A percentile compares a stretch with the other conserved stretches of the same genome.
Evolutionary conservation across 2,113 vertebrate species (phyloP).

Genomic region (Girardinichthys multiradiatus): DNA sequence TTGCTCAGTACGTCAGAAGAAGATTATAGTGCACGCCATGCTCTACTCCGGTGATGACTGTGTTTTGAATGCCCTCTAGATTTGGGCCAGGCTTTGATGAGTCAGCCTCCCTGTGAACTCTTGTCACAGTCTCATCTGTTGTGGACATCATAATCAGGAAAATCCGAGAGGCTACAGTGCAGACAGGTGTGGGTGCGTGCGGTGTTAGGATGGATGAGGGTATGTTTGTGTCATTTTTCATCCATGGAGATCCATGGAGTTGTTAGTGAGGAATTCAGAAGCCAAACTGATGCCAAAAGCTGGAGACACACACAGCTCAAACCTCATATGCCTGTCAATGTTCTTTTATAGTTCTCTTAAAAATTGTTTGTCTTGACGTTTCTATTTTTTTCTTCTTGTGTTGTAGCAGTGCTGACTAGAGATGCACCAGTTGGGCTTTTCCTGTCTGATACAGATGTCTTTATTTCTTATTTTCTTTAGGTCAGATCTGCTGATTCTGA

Average conservation of each 20-base stretch:
- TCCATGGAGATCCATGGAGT: not conserved
- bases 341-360: not conserved
- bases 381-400: not conserved
- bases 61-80: constrained; percentile 67
- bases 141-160: constrained; percentile 47
- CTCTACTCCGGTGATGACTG: constrained; percentile 55
- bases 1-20: constrained; percentile 25
- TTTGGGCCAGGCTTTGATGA: constrained; percentile 71
- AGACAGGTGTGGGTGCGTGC: constrained; percentile 35
- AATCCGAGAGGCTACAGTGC: constrained; percentile 36
- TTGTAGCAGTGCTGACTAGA: not conserved
- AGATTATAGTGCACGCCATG: constrained; percentile 38
- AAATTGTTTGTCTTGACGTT: not conserved
- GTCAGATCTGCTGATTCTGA: not conserved
- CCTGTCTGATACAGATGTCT: not conserved
- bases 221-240: not conserved
- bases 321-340: not conserved
- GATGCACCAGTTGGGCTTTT: not conserved
- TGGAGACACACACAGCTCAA: not conserved
- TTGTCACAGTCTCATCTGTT: constrained; percentile 57
- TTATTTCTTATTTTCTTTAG: not conserved
- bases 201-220: not conserved
- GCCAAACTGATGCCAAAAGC: not conserved
- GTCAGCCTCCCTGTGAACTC: constrained; percentile 68
- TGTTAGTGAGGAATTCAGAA: not conserved